Base-by-base conservation (phyloP, 2,888 invertebrate genomes). In the Doris montereyensis region DNA sequence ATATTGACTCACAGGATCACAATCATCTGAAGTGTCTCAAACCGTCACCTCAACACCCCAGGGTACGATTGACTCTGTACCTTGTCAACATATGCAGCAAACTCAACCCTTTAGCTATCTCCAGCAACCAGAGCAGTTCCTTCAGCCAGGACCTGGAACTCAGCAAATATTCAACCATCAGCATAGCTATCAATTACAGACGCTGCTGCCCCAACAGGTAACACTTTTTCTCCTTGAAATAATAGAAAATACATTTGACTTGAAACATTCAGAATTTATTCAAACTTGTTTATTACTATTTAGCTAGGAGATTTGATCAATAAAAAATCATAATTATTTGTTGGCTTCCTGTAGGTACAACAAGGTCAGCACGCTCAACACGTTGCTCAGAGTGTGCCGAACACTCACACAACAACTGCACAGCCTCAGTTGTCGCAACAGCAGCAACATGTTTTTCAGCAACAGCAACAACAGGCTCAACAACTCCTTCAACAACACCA, bases 81-180 rank as follows among this genome's bases (percentile, higher is more conserved):
- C 83, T 79, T 93, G 93, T 86, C 93, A 93, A 90, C 92, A 91
- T 84, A 81, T 86, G 52, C 86, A 86, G 79, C 58, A 70, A 32
- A 80, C 78, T 30, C 84, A 89, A 79, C 87, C 74, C 84, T 86
- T 62, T 87, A 85, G 79, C 85, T 85, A 60, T 85, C 86, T 73
- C 83, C 87, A 87, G 77, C 87, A 87, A 84, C 87, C 88, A 81
- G 88, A 86, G 76, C 88, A 87, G 79, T 84, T 88, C 24, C 83
- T 87, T 72, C 88, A 87, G 79, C 84, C 78, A 24, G 85, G 85
- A 85, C 30, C 70, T 41, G 68, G n/a, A n/a, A n/a, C 71, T 60
- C 78, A 78, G 57, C 78, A 78, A 52, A 72, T 78, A 0, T 26
- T 78, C 41, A 70, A 5, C 52, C 52, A 41, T 41, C 52, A 41